Evolutionary conservation across 2,888 invertebrate genomes (phyloP), one percentile per base, ranked within the genome.

Genomic region (Eupsilia transversa): DNA sequence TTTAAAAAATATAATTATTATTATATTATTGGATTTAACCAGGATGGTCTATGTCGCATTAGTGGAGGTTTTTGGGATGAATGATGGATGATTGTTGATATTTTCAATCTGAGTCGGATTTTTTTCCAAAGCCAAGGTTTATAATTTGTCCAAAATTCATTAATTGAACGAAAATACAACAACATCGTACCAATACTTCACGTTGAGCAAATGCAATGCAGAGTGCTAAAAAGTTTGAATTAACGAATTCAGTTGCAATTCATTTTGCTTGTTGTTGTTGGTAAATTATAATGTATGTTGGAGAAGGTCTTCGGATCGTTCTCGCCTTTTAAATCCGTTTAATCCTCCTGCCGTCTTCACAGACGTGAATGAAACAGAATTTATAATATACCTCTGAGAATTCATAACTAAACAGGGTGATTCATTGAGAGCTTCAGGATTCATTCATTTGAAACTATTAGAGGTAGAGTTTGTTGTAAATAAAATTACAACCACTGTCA

Each of bases 331-430:
- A 35, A 59, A 59, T 23, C 12, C 10, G 33, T 23, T 23, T 12
- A 33, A 46, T 43, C 14, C 9, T 57, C 43, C 20, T 23, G 10
- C 43, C 5, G 33, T 35, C 27, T 38, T 52, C 20, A 35, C 20
- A 61, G 9, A 49, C 12, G 27, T 23, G n/a, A 64, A 66, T 66
- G 27, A 43, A 43, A 43, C 54, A 43, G 43, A 57, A 46, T 57
- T 43, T 67, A 9, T 27, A 57, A 57, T 54, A 54, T 41, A 1
- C 10, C 7, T 27, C 7, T 57, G n/a, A 33, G 9, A 46, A 27
- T 3, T 23, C 9, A 56, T 20, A 20, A 20, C 17, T 57, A 17
- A 4, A 46, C 61, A 61, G 33, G 1, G 0, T 35, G 9, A 35
- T 20, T 12, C 1, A 30, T 30, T 52, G 20, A 27, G 23, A 59